Conservation (phyloP, 1,140 invertebrate genomes). For the Bemisia tabaci region DNA sequence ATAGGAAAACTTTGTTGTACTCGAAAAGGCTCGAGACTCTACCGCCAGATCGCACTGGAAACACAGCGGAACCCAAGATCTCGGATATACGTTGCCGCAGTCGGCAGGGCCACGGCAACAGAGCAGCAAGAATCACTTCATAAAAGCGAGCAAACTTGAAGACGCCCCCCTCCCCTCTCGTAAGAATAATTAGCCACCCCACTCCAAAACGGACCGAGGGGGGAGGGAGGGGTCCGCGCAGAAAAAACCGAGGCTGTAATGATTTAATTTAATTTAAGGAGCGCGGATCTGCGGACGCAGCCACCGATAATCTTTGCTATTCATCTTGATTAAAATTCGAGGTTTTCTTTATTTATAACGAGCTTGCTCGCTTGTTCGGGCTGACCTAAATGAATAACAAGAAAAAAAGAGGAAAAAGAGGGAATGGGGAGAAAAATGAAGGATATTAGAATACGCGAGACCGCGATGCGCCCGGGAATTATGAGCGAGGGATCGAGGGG, state of each 20-base stretch:
- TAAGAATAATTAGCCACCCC: no score
- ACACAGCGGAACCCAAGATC: no score
- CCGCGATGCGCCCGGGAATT: background rate
- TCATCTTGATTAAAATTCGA: background rate
- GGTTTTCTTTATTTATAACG: background rate
- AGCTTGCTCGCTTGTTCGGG: background rate
- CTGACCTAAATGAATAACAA: background rate
- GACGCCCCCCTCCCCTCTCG: background rate
- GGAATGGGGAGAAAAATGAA: no score
- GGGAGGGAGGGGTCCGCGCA: no score
- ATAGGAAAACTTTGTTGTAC: background rate
- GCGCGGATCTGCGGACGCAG: background rate
- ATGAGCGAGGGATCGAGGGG: background rate
- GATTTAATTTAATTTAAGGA: conserved; percentile 1
- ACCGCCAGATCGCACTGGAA: no score
- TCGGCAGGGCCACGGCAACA: no score
- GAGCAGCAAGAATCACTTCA: no score
- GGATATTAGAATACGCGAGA: background rate
- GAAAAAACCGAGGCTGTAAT: background rate
- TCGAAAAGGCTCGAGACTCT: no score
- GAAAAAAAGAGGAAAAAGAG: background rate
- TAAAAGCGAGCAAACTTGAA: no score
- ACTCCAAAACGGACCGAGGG: no score
- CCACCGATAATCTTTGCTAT: background rate
- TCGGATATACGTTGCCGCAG: no score